Base-by-base conservation (phyloP, 2,113 vertebrate species). In the Osmerus eperlanus region DNA sequence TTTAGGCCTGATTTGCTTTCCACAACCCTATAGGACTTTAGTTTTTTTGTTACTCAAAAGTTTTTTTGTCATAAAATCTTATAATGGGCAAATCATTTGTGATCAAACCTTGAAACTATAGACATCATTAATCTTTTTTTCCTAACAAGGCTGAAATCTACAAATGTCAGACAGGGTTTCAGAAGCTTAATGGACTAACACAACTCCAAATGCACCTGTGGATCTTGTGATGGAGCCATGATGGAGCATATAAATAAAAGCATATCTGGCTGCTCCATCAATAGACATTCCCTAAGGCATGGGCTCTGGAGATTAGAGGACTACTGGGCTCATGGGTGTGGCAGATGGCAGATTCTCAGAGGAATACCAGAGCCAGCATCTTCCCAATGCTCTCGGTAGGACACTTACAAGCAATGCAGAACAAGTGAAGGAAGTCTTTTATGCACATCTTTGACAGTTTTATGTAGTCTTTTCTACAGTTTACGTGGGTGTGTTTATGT, bases 201-300 rank as follows among this genome's bases (percentile, higher is more conserved):
- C 53, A 55, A 68, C 53, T 29, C 14, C 41, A 28, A 54, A 67
- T 15, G 19, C 12, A 67, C 53, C 53, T 32, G 52, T 25, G 65
- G 23, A 13, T 25, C 28, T 32, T 68, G 60, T 65, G 9, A 70
- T 52, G 76, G 41, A 47, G 70, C 41, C 62, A 28, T 72, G 68
- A 70, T 67, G 52, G 66, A 68, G 2, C 71, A 78, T 78, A 70
- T 66, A 65, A 80, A 73, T 78, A 78, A 54, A 82, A 63, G 23
- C 73, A 68, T 41, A 62, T 75, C 75, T 74, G 73, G 76, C 75
- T 32, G 76, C 66, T 58, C 78, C 77, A 67, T 78, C 73, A 65
- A 80, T 77, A 72, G 75, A 78, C 78, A 86, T 85, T 78, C 79
- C 71, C 70, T 12, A 36, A 74, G 75, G 63, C 75, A 12, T 36